phyloP scores from a whole-genome alignment of 2,797 vertebrate genomes.

The Ctenopoma kingsleyae region DNA sequence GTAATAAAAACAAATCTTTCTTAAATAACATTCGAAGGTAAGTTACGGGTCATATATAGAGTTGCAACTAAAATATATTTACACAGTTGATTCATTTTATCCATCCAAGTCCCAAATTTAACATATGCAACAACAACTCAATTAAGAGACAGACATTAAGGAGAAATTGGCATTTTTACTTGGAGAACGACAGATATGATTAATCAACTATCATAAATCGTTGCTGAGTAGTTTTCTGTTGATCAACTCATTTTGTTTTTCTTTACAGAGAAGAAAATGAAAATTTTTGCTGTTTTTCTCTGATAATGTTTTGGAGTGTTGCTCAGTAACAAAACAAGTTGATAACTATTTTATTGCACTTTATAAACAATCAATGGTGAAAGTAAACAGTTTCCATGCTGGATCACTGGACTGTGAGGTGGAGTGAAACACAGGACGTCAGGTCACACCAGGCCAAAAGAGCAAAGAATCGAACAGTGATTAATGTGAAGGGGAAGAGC shows the following conservation, averaged over 20 bases:
- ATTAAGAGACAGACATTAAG: too few species aligned
- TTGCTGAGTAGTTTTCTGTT: too few species aligned
- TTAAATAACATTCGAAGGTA: neutral
- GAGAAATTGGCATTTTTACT: neutral
- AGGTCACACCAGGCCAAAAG: conserved; percentile 27
- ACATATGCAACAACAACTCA: too few species aligned
- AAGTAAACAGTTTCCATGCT: neutral
- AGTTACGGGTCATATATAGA: neutral
- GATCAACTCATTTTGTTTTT: too few species aligned
- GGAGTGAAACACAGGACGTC: neutral
- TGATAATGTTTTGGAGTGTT: neutral
- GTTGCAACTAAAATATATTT: too few species aligned
- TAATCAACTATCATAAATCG: too few species aligned
- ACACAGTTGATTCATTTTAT: too few species aligned
- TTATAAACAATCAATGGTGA: neutral
- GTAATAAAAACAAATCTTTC: neutral
- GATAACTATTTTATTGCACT: neutral
- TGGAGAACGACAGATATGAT: neutral
- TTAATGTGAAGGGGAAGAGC: conserved; percentile 14
- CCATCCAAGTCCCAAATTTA: too few species aligned
- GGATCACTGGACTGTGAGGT: neutral
- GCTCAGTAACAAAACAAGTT: neutral
- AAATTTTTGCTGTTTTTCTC: neutral
- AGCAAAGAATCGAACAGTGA: neutral
- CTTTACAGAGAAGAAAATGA: too few species aligned